Evolutionary conservation across 2,888 invertebrate genomes (phyloP).

Genomic region (Spisula subtruncata): DNA sequence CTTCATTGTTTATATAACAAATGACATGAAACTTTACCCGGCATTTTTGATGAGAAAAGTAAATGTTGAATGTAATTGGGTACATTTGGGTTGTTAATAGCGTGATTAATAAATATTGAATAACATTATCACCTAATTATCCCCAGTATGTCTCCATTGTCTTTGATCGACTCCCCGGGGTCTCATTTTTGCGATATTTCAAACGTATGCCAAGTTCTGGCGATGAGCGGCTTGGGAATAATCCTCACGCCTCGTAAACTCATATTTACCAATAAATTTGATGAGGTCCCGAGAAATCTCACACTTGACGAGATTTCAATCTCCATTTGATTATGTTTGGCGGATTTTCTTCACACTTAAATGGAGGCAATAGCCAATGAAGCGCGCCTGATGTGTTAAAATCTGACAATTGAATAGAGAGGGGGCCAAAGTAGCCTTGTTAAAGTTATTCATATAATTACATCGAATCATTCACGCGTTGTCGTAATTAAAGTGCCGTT

Average conservation of each 20-base stretch:
- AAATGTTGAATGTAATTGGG: constrained; percentile 14
- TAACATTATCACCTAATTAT: constrained; percentile 64
- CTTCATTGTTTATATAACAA: constrained; percentile 7
- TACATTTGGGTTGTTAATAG: constrained; percentile 29
- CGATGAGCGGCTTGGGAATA: constrained; percentile 59
- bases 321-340: constrained; percentile 72
- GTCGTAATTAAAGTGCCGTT: constrained; percentile 43
- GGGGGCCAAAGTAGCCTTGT: constrained; percentile 44
- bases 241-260: constrained; percentile 68
- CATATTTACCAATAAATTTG: constrained; percentile 74
- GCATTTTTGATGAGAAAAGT: neutral
- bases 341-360: constrained; percentile 66
- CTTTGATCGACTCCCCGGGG: constrained; percentile 65
- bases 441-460: constrained; percentile 44
- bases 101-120: constrained; percentile 62
- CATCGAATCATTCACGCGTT: constrained; percentile 42
- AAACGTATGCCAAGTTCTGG: constrained; percentile 68
- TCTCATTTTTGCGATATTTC: constrained; percentile 56
- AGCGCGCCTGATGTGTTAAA: constrained; percentile 66
- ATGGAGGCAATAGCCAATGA: constrained; percentile 54
- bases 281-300: constrained; percentile 72
- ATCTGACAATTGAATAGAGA: constrained; percentile 57
- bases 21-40: neutral
- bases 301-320: constrained; percentile 72
- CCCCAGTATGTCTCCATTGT: constrained; percentile 39